A percentile compares a stretch with the other conserved stretches of the same genome.
phyloP scores from a whole-genome alignment of 1,140 invertebrate genomes.

The Bombus cullumanus region DNA sequence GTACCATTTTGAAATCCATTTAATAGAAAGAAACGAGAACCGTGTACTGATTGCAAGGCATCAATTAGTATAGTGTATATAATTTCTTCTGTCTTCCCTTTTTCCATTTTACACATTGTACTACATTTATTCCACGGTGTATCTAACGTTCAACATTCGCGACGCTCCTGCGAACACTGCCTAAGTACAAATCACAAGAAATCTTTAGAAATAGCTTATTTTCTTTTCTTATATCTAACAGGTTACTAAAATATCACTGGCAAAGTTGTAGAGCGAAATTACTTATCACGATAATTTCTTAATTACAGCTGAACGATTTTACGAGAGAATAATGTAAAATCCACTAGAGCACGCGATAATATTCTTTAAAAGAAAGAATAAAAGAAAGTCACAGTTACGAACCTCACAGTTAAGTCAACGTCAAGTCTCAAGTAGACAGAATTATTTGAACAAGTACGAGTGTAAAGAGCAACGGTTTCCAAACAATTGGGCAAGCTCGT shows the following conservation, averaged over 20 bases:
- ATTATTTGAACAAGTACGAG: neutral
- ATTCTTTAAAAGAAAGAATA: neutral
- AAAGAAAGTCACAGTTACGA: neutral
- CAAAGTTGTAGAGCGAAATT: neutral
- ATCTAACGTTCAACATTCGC: neutral
- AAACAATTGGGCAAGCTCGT: neutral
- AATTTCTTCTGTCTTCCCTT: neutral
- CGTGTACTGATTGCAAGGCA: constrained; percentile 33
- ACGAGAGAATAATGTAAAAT: neutral
- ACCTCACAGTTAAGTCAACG: neutral
- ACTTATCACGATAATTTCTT: neutral
- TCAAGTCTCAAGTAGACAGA: neutral
- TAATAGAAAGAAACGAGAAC: neutral
- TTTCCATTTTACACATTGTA: constrained; percentile 14
- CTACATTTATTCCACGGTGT: constrained; percentile 11
- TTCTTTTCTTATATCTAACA: neutral
- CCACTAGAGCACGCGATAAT: neutral
- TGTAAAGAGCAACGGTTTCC: neutral
- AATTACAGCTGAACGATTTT: neutral
- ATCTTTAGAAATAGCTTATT: neutral
- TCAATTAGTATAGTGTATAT: constrained; percentile 26
- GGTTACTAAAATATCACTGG: constrained; percentile 17
- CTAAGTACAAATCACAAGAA: constrained; percentile 20
- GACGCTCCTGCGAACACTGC: neutral
- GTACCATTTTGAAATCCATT: constrained; percentile 6